Base-by-base conservation (phyloP, 2,888 invertebrate species). In the Papilio demoleus region DNA sequence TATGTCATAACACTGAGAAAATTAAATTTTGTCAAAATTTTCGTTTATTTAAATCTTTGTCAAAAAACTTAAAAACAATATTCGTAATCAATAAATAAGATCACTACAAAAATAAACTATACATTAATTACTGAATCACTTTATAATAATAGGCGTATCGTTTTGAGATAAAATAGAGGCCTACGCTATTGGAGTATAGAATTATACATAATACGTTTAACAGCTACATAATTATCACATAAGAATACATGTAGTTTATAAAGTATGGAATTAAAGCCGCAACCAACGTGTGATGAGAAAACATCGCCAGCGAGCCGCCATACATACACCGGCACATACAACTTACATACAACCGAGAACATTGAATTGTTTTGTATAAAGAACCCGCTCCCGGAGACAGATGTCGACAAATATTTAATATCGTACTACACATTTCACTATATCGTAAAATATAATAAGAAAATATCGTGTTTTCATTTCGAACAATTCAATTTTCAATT, bases 401-500 rank as follows among this genome's bases (percentile, higher is more conserved):
- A 63, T 22, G 36, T 24, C 47, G 53, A 31, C 56, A 31, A 17
- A 34, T 77, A 80, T 71, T 47, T 4, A n/a, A 22, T 63, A 73
- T 76, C 75, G 74, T 76, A n/a, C n/a, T 72, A 81, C 73, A 73
- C 73, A 72, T 75, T 73, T 75, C 71, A 78, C 72, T 75, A 70
- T 68, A 70, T 71, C 65, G 80, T 79, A 76, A 82, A 71, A 80
- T 75, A 84, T 87, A 89, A 83, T 88, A 88, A 81, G 83, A 90
- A 90, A 91, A 90, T 90, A 90, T 87, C 71, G 83, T 80, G 79
- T 81, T 80, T 79, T 73, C 76, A 78, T 77, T 80, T 31, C 75
- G 85, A 87, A 85, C 80, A 79, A 85, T 79, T 74, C 80, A 79
- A 85, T 79, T 74, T 77, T 90, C 90, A 91, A 90, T 92, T 90